phyloP scores from a whole-genome alignment of 2,113 vertebrate genomes.

The Oryzias melastigma region DNA sequence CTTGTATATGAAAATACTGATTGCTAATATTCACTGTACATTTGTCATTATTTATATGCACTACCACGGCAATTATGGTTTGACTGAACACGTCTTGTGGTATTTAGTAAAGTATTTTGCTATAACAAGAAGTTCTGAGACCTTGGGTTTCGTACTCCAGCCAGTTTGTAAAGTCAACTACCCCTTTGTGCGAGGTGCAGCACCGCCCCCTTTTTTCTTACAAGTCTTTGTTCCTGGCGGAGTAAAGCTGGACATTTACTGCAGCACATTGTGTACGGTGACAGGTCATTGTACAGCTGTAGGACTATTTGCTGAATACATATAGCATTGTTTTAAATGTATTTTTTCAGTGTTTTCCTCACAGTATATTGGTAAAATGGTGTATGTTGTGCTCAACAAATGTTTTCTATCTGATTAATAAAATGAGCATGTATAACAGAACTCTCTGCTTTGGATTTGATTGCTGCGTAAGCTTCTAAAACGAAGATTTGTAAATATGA shows the following conservation, averaged over 20 bases:
- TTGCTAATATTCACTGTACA: slow-evolving; percentile 92
- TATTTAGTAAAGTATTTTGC: slow-evolving; percentile 43
- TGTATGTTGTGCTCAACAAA: slow-evolving; percentile 89
- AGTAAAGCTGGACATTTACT: slow-evolving; percentile 45
- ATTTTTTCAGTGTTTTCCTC: slow-evolving; percentile 83
- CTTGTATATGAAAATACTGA: slow-evolving; percentile 76
- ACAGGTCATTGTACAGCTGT: slow-evolving; percentile 72
- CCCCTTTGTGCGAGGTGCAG: slow-evolving; percentile 23
- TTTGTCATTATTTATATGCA: slow-evolving; percentile 93
- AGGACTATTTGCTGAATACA: slow-evolving; percentile 55
- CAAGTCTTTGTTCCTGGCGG: slow-evolving; percentile 13
- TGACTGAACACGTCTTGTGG: slow-evolving; percentile 55
- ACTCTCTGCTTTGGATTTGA: not conserved
- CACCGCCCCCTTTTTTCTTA: slow-evolving; percentile 9
- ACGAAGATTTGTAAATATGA: not conserved
- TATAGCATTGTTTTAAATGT: slow-evolving; percentile 62
- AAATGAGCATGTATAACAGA: slow-evolving; percentile 86
- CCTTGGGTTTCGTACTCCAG: slow-evolving; percentile 23
- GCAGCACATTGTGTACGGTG: slow-evolving; percentile 62
- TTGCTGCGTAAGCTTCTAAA: not conserved
- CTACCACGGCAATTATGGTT: slow-evolving; percentile 83
- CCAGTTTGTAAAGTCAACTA: slow-evolving; percentile 30
- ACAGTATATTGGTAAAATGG: slow-evolving; percentile 86
- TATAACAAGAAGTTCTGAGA: slow-evolving; percentile 28
- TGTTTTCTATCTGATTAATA: slow-evolving; percentile 95